phyloP scores from a whole-genome alignment of 2,888 invertebrate genomes.

The Drosophila borborema region DNA sequence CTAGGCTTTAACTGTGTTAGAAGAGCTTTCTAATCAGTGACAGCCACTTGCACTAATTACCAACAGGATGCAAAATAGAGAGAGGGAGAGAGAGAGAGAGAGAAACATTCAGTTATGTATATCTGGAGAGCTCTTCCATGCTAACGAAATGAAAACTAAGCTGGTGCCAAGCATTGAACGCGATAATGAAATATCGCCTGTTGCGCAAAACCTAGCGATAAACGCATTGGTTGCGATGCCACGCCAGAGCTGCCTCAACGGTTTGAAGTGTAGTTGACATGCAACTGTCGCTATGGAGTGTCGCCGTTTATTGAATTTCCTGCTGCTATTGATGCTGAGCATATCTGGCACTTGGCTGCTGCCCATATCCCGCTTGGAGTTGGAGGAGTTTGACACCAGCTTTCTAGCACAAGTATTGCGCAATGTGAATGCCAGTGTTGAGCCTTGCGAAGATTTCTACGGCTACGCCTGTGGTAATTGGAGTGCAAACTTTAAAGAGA shows the following conservation, averaged over 20 bases:
- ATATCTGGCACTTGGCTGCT: slow-evolving; percentile 19
- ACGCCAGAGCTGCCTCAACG: slow-evolving; percentile 14
- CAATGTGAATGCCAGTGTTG: slow-evolving; percentile 63
- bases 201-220: slow-evolving; percentile 43
- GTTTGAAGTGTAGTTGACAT: slow-evolving; percentile 41
- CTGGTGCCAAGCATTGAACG: slow-evolving; percentile 22
- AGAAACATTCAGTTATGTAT: slow-evolving; percentile 1
- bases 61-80: slow-evolving; percentile 42
- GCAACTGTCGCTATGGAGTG: slow-evolving; percentile 52
- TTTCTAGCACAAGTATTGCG: slow-evolving; percentile 59
- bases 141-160: slow-evolving; percentile 39
- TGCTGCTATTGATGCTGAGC: slow-evolving; percentile 17
- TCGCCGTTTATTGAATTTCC: slow-evolving; percentile 37
- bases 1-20: slow-evolving; percentile 25
- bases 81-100: background rate
- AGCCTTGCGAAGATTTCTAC: slow-evolving; percentile 80
- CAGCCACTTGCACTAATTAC: slow-evolving; percentile 57
- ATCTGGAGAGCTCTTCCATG: slow-evolving; percentile 3
- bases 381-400: slow-evolving; percentile 29
- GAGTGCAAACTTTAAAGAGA: slow-evolving; percentile 61
- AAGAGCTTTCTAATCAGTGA: slow-evolving; percentile 53
- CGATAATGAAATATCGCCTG: slow-evolving; percentile 40
- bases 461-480: slow-evolving; percentile 78
- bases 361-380: slow-evolving; percentile 4
- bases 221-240: slow-evolving; percentile 22